phyloP scores from a whole-genome alignment of 2,888 invertebrate genomes.

The Magallana nippona region DNA sequence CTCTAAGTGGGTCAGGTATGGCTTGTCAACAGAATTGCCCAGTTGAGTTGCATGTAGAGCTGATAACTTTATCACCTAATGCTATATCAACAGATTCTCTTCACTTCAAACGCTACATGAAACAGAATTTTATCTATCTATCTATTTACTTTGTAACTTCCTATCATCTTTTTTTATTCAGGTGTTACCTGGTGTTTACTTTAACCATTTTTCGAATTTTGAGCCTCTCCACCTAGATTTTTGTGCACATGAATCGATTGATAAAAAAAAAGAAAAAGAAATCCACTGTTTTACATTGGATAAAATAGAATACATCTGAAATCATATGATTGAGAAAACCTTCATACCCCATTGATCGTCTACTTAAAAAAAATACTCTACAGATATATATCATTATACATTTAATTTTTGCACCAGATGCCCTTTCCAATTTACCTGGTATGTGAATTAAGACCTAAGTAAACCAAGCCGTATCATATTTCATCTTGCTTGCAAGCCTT shows the following conservation, averaged over 20 bases:
- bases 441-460: conserved; percentile 31
- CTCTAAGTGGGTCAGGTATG: conserved; percentile 20
- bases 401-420: conserved; percentile 32
- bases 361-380: conserved; percentile 18
- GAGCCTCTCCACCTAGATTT: neutral
- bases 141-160: conserved; percentile 35
- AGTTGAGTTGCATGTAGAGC: conserved; percentile 32
- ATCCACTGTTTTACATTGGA: neutral
- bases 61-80: conserved; percentile 31
- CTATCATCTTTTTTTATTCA: conserved; percentile 22
- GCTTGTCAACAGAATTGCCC: conserved; percentile 28
- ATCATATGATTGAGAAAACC: neutral
- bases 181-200: conserved; percentile 32
- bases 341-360: neutral
- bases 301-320: neutral
- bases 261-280: neutral
- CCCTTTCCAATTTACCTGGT: conserved; percentile 32
- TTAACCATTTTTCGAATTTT: conserved; percentile 25
- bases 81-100: conserved; percentile 16
- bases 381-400: conserved; percentile 11
- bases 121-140: conserved; percentile 29
- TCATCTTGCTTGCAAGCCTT: conserved; percentile 29
- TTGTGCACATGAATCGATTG: neutral
- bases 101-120: conserved; percentile 31
- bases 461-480: conserved; percentile 31